phyloP scores from a whole-genome alignment of 35 echinoderm and acorn worm species.

The Lytechinus variegatus region DNA sequence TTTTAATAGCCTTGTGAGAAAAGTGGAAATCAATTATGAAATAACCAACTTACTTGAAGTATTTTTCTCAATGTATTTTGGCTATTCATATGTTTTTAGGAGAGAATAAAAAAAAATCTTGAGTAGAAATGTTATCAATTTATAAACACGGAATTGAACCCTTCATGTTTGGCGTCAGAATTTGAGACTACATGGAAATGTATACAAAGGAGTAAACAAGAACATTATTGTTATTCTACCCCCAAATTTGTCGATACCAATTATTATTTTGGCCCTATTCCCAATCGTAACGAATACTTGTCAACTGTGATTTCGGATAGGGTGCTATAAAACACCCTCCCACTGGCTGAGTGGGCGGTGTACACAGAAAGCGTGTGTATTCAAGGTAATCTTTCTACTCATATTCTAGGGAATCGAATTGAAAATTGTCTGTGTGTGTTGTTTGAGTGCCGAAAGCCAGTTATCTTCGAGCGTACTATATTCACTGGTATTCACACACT shows the following conservation, averaged over 20 bases:
- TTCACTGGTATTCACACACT: background rate
- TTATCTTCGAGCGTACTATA: background rate
- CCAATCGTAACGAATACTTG: background rate
- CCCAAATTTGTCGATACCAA: constrained; percentile 9
- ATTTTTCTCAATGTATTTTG: too few species aligned
- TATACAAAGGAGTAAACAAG: background rate
- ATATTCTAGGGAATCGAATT: background rate
- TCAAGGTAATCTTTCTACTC: background rate
- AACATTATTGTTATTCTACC: background rate
- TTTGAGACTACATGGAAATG: too few species aligned
- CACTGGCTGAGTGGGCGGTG: background rate
- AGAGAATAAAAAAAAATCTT: too few species aligned
- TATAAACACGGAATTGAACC: too few species aligned
- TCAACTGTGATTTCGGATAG: background rate
- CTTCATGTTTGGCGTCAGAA: too few species aligned
- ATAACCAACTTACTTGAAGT: too few species aligned
- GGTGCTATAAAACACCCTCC: background rate
- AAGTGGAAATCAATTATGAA: too few species aligned
- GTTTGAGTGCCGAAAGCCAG: background rate
- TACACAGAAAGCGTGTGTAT: background rate
- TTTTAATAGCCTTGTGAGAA: too few species aligned
- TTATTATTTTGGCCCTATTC: background rate
- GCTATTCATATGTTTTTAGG: too few species aligned
- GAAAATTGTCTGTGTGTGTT: constrained; percentile 12
- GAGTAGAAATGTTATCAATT: too few species aligned